phyloP scores from a whole-genome alignment of 2,797 vertebrate genomes.

The Octomys mimax region DNA sequence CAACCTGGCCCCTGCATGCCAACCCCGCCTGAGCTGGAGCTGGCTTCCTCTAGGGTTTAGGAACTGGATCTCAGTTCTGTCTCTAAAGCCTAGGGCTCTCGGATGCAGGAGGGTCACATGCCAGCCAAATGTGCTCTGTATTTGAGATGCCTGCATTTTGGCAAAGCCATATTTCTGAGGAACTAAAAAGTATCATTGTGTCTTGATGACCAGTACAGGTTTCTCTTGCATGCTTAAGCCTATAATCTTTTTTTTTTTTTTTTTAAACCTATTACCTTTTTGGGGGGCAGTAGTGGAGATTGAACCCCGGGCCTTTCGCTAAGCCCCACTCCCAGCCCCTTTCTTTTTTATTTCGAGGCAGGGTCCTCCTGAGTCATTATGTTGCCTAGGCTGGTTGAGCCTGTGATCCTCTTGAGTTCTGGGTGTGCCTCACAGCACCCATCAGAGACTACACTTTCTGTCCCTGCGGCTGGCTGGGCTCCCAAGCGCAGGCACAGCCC shows the following conservation, averaged over 20 bases:
- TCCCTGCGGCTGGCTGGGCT: neutral
- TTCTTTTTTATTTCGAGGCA: neutral
- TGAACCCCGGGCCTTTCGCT: neutral
- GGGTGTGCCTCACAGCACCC: no score
- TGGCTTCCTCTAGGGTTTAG: neutral
- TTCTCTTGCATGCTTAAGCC: neutral
- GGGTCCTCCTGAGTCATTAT: neutral
- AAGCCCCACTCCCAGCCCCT: neutral
- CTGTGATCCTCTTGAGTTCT: neutral
- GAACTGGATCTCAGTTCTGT: neutral
- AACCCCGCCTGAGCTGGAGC: neutral
- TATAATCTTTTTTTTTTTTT: neutral
- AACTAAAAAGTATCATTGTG: neutral
- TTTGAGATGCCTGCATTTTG: slow-evolving; percentile 39
- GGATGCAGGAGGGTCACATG: neutral
- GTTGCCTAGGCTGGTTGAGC: neutral
- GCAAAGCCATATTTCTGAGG: slow-evolving; percentile 20
- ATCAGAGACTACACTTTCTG: neutral
- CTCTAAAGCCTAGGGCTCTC: neutral
- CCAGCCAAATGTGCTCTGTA: neutral
- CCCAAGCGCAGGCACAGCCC: neutral
- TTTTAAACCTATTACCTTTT: no score
- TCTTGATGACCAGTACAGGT: slow-evolving; percentile 4
- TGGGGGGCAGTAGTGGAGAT: neutral
- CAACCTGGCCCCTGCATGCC: neutral